Conservation (phyloP, 2,888 invertebrate species). For the Coremacera marginata region DNA sequence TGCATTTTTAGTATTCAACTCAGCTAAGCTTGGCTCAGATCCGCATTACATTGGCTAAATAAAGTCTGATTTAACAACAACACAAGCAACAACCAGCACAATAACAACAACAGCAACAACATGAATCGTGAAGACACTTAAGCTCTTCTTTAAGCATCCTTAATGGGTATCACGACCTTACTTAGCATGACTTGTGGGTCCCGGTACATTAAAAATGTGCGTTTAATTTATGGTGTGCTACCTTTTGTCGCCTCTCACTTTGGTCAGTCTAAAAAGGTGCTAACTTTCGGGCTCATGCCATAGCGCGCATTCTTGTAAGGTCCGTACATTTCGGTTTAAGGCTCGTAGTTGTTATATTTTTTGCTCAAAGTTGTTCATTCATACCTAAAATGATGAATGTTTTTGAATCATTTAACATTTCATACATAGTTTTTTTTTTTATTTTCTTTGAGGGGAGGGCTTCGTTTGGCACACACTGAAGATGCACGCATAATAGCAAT, state of each 20-base stretch:
- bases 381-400: slow-evolving; percentile 50
- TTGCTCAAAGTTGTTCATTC: background rate
- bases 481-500: too few species aligned
- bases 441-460: background rate
- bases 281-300: slow-evolving; percentile 29
- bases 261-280: slow-evolving; percentile 3
- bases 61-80: background rate
- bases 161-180: slow-evolving; percentile 47
- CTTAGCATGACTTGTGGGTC: slow-evolving; percentile 37
- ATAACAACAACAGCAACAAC: slow-evolving; percentile 8
- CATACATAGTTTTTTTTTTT: slow-evolving; percentile 31
- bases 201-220: slow-evolving; percentile 29
- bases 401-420: slow-evolving; percentile 43
- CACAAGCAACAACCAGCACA: background rate
- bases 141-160: slow-evolving; percentile 41
- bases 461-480: background rate
- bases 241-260: slow-evolving; percentile 45
- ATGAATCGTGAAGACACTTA: slow-evolving; percentile 21
- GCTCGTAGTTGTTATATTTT: background rate
- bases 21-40: slow-evolving; percentile 12
- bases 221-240: slow-evolving; percentile 47
- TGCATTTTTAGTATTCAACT: background rate
- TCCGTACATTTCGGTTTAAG: background rate
- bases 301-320: background rate
- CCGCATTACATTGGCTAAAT: slow-evolving; percentile 10